Conservation (phyloP, 2,888 invertebrate genomes). For the Lamproptera curius region DNA sequence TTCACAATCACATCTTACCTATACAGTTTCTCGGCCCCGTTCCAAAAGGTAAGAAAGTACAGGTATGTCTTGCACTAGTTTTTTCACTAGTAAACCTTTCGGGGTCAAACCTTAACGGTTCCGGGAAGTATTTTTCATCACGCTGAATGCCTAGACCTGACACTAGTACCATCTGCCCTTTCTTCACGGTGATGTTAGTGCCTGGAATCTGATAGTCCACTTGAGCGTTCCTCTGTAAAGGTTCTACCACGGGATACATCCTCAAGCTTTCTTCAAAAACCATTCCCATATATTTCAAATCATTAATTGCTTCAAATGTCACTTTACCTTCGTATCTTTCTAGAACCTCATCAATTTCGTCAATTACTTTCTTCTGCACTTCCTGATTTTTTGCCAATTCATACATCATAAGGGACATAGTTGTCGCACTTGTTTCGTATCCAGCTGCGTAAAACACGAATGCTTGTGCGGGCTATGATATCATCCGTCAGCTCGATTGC, state of each 20-base stretch:
- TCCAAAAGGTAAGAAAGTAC: too few relatives aligned
- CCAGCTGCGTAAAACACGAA: conserved; percentile 63
- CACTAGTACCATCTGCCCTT: conserved; percentile 31
- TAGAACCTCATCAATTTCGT: conserved; percentile 43
- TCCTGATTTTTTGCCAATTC: conserved; percentile 49
- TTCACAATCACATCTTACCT: too few relatives aligned
- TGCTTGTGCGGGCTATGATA: conserved; percentile 51
- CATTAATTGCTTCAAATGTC: conserved; percentile 46
- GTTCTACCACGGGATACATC: conserved; percentile 57
- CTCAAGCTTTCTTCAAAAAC: conserved; percentile 57
- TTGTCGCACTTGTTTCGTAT: conserved; percentile 61
- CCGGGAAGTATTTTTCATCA: too few relatives aligned
- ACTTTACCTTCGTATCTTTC: conserved; percentile 40
- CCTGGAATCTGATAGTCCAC: conserved; percentile 48
- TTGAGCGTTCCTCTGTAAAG: conserved; percentile 47
- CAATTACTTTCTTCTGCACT: conserved; percentile 46
- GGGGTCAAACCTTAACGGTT: too few relatives aligned
- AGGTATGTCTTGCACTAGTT: too few relatives aligned
- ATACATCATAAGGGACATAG: conserved; percentile 48
- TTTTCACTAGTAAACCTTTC: too few relatives aligned
- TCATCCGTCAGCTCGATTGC: conserved; percentile 1
- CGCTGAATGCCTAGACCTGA: too few relatives aligned
- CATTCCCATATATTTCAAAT: conserved; percentile 1
- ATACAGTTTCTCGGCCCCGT: too few relatives aligned
- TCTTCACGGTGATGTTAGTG: conserved; percentile 44